phyloP scores from a whole-genome alignment of 2,888 invertebrate species.

The Lasioglossum marginatum region DNA sequence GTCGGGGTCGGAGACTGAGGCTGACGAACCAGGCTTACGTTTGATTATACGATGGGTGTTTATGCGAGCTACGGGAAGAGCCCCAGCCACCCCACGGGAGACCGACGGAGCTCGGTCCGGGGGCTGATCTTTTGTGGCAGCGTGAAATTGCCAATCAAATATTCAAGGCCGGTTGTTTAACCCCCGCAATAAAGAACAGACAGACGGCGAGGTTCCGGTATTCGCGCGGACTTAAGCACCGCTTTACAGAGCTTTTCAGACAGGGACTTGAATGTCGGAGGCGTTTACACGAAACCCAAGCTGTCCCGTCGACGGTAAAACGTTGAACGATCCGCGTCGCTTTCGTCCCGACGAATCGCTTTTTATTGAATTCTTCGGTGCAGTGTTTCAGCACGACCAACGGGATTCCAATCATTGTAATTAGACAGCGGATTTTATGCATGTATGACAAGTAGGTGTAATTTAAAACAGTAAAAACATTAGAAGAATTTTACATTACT shows the following conservation, averaged over 20 bases:
- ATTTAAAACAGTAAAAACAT: no score
- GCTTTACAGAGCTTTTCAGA: conserved; percentile 72
- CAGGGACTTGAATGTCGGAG: conserved; percentile 56
- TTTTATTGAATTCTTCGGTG: neutral
- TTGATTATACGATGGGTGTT: conserved; percentile 66
- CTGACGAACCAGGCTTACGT: conserved; percentile 34
- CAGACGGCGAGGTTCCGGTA: conserved; percentile 57
- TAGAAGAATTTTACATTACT: no score
- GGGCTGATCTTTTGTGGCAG: conserved; percentile 70
- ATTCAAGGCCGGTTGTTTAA: conserved; percentile 76
- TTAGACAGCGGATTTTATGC: no score
- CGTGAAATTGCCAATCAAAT: conserved; percentile 79
- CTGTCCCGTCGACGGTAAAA: conserved; percentile 72
- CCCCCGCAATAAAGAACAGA: conserved; percentile 76
- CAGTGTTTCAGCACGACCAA: no score
- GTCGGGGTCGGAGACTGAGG: neutral
- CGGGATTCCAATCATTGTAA: no score
- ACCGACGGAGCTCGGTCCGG: conserved; percentile 39
- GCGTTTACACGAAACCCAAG: conserved; percentile 70
- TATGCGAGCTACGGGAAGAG: conserved; percentile 50
- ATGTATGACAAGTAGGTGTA: no score
- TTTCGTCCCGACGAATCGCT: neutral
- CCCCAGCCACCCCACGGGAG: neutral
- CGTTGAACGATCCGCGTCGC: neutral
- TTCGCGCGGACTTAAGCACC: conserved; percentile 54